Conservation (phyloP, 2,113 vertebrate species). For the Peromyscus maniculatus region DNA sequence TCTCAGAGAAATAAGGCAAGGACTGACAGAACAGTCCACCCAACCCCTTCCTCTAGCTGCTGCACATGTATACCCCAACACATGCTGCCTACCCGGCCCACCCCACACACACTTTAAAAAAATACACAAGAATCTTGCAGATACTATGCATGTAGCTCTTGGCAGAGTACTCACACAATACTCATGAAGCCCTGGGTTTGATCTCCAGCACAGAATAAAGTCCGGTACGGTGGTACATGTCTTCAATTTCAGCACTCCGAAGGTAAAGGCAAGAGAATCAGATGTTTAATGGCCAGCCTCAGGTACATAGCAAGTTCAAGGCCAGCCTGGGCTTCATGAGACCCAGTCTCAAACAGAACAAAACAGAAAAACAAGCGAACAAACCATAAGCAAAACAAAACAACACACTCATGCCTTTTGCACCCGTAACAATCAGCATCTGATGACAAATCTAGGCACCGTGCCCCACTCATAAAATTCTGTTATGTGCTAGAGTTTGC, state of each 20-base stretch:
- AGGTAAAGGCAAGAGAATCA: not conserved
- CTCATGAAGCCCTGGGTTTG: not conserved
- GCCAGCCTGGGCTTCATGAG: not conserved
- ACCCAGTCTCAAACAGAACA: not conserved
- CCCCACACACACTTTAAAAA: not conserved
- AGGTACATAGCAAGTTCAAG: not conserved
- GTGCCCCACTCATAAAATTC: not conserved
- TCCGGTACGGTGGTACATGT: not conserved
- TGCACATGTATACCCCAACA: too few species aligned
- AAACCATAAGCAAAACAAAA: not conserved
- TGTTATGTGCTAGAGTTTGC: not conserved
- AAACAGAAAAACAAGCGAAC: not conserved
- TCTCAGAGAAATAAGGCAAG: not conserved
- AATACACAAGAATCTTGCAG: not conserved
- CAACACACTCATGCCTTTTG: not conserved
- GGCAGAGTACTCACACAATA: not conserved
- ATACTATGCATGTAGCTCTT: not conserved
- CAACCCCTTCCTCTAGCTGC: rapidly evolving
- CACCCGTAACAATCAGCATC: not conserved
- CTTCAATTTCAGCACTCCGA: not conserved
- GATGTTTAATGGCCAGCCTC: not conserved
- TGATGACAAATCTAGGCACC: not conserved
- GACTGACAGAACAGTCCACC: not conserved
- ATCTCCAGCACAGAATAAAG: not conserved
- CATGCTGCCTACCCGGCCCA: not conserved